Evolutionary conservation across 2,888 invertebrate species (phyloP), one percentile per base, ranked within the genome.

Genomic region (Venusia cambrica): DNA sequence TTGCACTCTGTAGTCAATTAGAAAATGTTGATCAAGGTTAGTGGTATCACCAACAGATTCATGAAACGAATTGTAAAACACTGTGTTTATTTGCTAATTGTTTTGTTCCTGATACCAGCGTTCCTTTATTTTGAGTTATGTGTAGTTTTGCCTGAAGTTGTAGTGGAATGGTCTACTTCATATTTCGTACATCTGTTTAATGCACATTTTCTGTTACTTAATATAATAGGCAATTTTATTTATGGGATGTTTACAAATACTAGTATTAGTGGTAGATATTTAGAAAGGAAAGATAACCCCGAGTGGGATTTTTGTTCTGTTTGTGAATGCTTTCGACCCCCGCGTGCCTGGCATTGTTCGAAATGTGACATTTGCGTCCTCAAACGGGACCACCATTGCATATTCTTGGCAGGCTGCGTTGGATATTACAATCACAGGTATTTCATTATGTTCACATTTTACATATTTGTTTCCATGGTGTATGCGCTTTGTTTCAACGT

Each of bases 271-370:
- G 62, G 90, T 89, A 64, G 63, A 87, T 52, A 73, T 89, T 44
- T 80, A 90, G 57, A 90, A 89, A 21, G 61, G 73, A 31, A 62
- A 70, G 42, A 76, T 71, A 61, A 87, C 44, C 45, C 63, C 7
- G 48, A 91, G 5, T 97, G 96, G 95, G 89, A 90, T 42, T 89
- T 93, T 51, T 99, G 98, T 75, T 64, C 90, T 1, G 79, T 87
- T 0, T 98, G 98, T 77, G 94, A 95, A 67, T 84, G 90, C 18
- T 41, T 91, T 9, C 88, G 91, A 3, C 95, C 95, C 1, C 96
- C 97, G 0, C 90, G 98, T 15, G 92, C 97, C 1, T 97, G 96
- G 92, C 98, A 98, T 66, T 99, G 98, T 67, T 88, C 90, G 31
- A 89, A 87, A 3, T 99, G 98, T 73, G 88, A 94, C 45, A 88